Evolutionary conservation across 1,140 invertebrate genomes (phyloP).

Genomic region (Cydia strobilella): DNA sequence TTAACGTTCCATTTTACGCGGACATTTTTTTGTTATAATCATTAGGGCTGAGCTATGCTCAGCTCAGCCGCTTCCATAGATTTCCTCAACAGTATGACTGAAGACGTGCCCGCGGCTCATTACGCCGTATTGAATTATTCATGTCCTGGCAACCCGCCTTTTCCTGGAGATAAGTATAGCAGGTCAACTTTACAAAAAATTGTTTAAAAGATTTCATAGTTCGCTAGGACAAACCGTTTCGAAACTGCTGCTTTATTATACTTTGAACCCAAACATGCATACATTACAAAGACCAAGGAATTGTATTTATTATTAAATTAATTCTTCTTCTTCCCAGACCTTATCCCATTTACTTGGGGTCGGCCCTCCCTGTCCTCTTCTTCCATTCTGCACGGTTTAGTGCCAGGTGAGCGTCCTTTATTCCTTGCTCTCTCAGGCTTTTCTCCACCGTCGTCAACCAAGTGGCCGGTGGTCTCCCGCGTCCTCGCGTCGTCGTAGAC

Average conservation of each 20-base stretch:
- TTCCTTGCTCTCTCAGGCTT: too few species aligned
- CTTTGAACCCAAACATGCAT: background rate
- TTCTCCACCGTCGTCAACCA: too few species aligned
- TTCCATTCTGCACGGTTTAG: too few species aligned
- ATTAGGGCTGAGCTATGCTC: slow-evolving; percentile 35
- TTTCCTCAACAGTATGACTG: slow-evolving; percentile 39
- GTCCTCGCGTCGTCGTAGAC: too few species aligned
- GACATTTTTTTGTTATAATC: slow-evolving; percentile 41
- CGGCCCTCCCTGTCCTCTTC: too few species aligned
- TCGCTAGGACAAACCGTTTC: background rate
- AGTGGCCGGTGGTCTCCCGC: too few species aligned
- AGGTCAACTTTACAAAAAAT: slow-evolving; percentile 26
- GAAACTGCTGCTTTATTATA: background rate
- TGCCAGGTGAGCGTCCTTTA: too few species aligned
- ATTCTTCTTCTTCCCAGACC: too few species aligned
- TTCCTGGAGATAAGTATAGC: slow-evolving; percentile 17
- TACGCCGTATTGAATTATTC: slow-evolving; percentile 59
- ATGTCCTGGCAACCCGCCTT: slow-evolving; percentile 38
- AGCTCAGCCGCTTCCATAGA: slow-evolving; percentile 36
- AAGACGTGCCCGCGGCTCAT: slow-evolving; percentile 52
- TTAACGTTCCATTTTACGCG: slow-evolving; percentile 25
- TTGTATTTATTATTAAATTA: background rate
- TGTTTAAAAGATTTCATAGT: slow-evolving; percentile 1
- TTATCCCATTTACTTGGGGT: too few species aligned
- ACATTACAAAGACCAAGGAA: background rate